A percentile compares a stretch with the other conserved stretches of the same genome.
Conservation (phyloP, 2,888 invertebrate species). For the Diaphora mendica region DNA sequence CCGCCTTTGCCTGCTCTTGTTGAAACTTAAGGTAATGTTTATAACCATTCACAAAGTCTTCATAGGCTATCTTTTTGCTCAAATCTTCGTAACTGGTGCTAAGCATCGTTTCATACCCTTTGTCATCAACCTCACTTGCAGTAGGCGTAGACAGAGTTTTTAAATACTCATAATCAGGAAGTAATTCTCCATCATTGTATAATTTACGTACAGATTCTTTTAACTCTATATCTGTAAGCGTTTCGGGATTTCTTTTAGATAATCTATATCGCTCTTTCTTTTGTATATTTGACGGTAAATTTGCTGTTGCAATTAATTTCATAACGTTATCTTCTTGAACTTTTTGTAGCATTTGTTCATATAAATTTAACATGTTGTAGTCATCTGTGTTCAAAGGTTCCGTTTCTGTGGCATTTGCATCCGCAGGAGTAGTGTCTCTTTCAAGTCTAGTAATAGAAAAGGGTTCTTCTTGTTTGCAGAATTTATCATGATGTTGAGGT, state of each 20-base stretch:
- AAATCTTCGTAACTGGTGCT: slow-evolving; percentile 59
- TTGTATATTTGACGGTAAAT: slow-evolving; percentile 21
- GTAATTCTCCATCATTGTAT: slow-evolving; percentile 49
- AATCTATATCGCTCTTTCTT: slow-evolving; percentile 25
- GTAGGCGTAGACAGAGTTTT: slow-evolving; percentile 1
- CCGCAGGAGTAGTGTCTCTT: neutral
- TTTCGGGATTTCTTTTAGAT: slow-evolving; percentile 53
- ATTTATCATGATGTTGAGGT: neutral
- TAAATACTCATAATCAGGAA: slow-evolving; percentile 44
- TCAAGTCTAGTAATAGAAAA: neutral
- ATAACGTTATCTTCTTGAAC: slow-evolving; percentile 59
- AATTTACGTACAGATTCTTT: slow-evolving; percentile 47
- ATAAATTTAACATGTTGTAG: slow-evolving; percentile 61
- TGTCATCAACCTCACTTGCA: neutral
- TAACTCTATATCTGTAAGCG: slow-evolving; percentile 44
- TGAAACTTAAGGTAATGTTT: slow-evolving; percentile 76
- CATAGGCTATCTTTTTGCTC: slow-evolving; percentile 68
- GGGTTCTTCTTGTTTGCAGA: neutral
- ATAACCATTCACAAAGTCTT: slow-evolving; percentile 76
- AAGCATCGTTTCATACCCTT: neutral
- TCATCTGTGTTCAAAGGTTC: slow-evolving; percentile 51
- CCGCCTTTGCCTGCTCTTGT: slow-evolving; percentile 57
- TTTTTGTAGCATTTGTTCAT: slow-evolving; percentile 65
- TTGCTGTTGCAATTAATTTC: slow-evolving; percentile 54
- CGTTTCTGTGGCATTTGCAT: neutral